A percentile compares a stretch with the other conserved stretches of the same genome.
Evolutionary conservation across 2,797 vertebrate species (phyloP).

Genomic region (Pseudotriccus pelzelni): DNA sequence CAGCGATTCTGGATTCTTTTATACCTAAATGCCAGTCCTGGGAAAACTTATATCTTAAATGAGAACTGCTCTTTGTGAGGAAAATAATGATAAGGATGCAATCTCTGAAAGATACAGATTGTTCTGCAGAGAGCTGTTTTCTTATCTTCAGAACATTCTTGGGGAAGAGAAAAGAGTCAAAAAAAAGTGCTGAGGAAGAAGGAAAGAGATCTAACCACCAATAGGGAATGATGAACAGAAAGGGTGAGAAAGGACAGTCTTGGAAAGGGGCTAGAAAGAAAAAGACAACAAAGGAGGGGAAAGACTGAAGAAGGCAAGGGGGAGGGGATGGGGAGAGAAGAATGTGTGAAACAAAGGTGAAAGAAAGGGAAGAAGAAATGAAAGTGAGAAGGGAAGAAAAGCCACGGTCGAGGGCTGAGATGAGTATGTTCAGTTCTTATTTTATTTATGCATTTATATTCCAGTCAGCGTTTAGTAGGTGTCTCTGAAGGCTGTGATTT

Average conservation of each 20-base stretch:
- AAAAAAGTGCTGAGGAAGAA: not conserved
- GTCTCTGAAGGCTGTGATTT: conserved; percentile 65
- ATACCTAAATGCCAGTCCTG: not conserved
- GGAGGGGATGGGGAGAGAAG: conserved; percentile 10
- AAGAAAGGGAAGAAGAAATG: conserved; percentile 53
- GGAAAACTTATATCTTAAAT: not conserved
- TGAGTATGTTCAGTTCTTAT: not conserved
- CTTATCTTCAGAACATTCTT: conserved; percentile 44
- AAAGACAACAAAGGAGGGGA: conserved; percentile 19
- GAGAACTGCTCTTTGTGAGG: conserved; percentile 2
- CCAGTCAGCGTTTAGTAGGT: conserved; percentile 38
- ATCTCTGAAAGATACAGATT: conserved; percentile 8
- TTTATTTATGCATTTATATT: conserved; percentile 56
- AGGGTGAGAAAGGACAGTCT: conserved; percentile 61
- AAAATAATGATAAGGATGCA: conserved; percentile 28
- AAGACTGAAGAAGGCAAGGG: not conserved
- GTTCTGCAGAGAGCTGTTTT: not conserved
- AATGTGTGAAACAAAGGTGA: conserved; percentile 41
- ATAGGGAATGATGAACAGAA: conserved; percentile 28
- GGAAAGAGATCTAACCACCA: conserved; percentile 48
- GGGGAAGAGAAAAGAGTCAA: conserved; percentile 16
- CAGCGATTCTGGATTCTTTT: not conserved
- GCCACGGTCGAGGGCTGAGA: not conserved
- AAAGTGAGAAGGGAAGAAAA: conserved; percentile 40
- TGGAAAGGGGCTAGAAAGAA: conserved; percentile 26